Evolutionary conservation across 1,140 invertebrate genomes (phyloP), one percentile per base, ranked within the genome.

Genomic region (Scaptomyza graminum): DNA sequence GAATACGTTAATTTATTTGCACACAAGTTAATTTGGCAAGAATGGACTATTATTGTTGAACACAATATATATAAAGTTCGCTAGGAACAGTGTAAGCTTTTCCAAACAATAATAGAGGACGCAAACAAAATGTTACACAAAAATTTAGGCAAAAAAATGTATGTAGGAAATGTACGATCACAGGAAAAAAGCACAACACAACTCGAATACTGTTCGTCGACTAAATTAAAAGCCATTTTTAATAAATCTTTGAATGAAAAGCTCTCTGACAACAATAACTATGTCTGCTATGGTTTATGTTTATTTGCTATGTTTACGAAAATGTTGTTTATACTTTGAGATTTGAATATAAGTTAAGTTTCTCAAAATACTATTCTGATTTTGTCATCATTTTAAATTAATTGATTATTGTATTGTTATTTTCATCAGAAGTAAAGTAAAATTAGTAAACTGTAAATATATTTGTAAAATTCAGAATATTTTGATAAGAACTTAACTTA

Each of bases 141-240:
- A 37, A 69, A 54, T 54, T 54, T 64, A 5, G 62, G 25, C 18
- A 41, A 31, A 50, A 25, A 59, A 50, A 59, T 7, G 44, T 34
- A 52, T 39, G 37, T 52, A 22, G 11, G 16, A 54, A 69, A 69
- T 13, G n/a, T n/a, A n/a, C n/a, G 11, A 11, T 4, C 6, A 39
- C 47, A 8, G 25, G n/a, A 13, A 22, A 39, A 22, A 49, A 49
- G 43, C 37, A 34, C 37, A 28, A 51, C 46, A 66, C 31, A 11
- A 59, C 22, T 41, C 46, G 9, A 59, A 37, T 37, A 59, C 46
- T 18, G 37, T 22, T 22, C 13, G 50, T 11, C 2, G 31, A 66
- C 46, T 66, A 15, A 60, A 3, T 5, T 34, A 12, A 2, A 31
- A 5, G 22, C 11, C n/a, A 15, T 8, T 3, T 28, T 4, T 3